These are phyloP conservation scores for Xestia c-nigrum DNA, from an alignment of 2,888 invertebrate genomes.

Conservation along the genomic window DNA sequence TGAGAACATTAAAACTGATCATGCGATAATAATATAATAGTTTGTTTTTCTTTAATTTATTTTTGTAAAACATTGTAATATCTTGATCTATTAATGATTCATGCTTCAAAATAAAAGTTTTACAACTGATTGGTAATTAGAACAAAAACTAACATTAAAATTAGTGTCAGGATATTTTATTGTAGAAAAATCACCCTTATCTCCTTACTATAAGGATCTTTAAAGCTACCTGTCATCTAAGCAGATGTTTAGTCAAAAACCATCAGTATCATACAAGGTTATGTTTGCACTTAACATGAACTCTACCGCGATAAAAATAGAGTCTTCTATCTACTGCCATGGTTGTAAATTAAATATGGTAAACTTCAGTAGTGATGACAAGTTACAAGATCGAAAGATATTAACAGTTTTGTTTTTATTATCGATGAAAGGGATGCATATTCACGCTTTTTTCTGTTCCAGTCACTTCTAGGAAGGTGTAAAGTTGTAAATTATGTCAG, in stretches of 20 bases:
- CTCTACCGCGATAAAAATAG: fast-evolving
- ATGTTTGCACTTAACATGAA: slow-evolving; percentile 2
- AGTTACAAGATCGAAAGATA: slow-evolving; percentile 48
- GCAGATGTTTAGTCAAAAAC: slow-evolving; percentile 42
- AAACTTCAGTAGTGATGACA: slow-evolving; percentile 50
- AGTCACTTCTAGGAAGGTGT: slow-evolving; percentile 7
- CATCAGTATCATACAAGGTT: slow-evolving; percentile 21
- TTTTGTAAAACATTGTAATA: slow-evolving; percentile 12
- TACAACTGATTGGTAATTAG: slow-evolving; percentile 33
- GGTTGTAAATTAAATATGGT: background rate
- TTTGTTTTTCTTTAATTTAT: background rate
- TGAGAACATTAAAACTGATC: background rate
- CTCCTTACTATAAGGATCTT: slow-evolving; percentile 3
- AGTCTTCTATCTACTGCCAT: background rate
- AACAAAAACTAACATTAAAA: slow-evolving; percentile 15
- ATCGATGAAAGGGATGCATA: slow-evolving; percentile 29
- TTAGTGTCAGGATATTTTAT: fast-evolving
- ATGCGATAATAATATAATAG: background rate
- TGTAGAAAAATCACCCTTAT: slow-evolving; percentile 21
- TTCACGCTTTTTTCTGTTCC: slow-evolving; percentile 47
- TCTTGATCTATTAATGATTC: slow-evolving; percentile 36
- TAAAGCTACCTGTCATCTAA: background rate
- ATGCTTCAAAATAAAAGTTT: slow-evolving; percentile 25
- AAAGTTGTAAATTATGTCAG: slow-evolving; percentile 20
- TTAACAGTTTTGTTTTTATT: slow-evolving; percentile 44